phyloP scores from a whole-genome alignment of 2,888 invertebrate genomes.

The Agonopterix arenella region DNA sequence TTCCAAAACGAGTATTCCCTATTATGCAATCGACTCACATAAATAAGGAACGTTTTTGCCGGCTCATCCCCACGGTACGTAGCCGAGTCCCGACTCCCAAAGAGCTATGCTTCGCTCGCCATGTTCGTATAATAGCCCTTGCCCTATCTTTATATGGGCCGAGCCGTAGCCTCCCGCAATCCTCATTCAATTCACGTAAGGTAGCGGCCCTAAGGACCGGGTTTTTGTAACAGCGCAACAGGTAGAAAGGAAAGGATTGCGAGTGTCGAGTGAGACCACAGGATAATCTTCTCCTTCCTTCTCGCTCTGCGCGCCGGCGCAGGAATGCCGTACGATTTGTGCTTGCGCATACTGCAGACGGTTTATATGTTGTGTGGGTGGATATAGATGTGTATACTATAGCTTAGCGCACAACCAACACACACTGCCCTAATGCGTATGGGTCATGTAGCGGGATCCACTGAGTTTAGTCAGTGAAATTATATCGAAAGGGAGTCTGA shows the following conservation, averaged over 20 bases:
- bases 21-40: conserved; percentile 68
- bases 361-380: conserved; percentile 47
- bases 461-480: conserved; percentile 75
- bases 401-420: conserved; percentile 55
- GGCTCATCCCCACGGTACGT: conserved; percentile 60
- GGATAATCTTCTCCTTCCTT: conserved; percentile 33
- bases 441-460: conserved; percentile 75
- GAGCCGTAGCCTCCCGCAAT: conserved; percentile 71
- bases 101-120: conserved; percentile 34
- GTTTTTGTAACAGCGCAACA: conserved; percentile 76
- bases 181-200: conserved; percentile 75
- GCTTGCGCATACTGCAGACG: conserved; percentile 63
- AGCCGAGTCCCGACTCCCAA: conserved; percentile 48
- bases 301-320: conserved; percentile 54
- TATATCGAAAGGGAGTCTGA: conserved; percentile 75
- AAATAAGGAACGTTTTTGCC: conserved; percentile 46
- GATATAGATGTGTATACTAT: conserved; percentile 28
- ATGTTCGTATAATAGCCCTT: conserved; percentile 63
- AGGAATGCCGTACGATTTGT: conserved; percentile 77
- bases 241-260: conserved; percentile 77
- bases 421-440: conserved; percentile 76
- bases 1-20: conserved; percentile 46
- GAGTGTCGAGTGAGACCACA: conserved; percentile 53
- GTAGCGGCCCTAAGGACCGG: conserved; percentile 76
- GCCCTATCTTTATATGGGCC: conserved; percentile 75